phyloP scores from a whole-genome alignment of 1,140 invertebrate species.

The Saccostrea glomerata region DNA sequence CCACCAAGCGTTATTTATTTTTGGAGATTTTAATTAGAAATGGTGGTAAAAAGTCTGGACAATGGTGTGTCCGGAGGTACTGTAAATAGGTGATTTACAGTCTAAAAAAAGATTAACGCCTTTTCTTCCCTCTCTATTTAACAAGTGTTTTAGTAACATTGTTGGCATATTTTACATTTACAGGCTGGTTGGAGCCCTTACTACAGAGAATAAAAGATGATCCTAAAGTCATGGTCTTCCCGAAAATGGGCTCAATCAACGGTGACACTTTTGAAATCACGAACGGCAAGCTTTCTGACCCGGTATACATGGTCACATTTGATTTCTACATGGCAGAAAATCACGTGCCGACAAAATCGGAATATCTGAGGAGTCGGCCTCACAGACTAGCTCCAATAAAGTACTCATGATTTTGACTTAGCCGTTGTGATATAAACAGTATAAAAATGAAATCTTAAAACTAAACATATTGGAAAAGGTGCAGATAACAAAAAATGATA shows the following conservation, averaged over 20 bases:
- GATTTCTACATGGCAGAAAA: slow-evolving; percentile 34
- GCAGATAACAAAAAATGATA: too few species aligned
- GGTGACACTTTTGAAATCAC: slow-evolving; percentile 16
- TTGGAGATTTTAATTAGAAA: too few species aligned
- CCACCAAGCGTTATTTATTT: too few species aligned
- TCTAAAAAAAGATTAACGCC: not conserved
- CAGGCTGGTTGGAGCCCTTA: slow-evolving; percentile 96
- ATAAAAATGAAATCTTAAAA: too few species aligned
- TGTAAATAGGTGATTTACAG: not conserved
- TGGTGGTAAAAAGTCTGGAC: not conserved
- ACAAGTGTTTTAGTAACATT: not conserved
- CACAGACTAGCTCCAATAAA: not conserved
- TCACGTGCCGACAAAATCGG: slow-evolving; percentile 19
- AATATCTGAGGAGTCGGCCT: not conserved
- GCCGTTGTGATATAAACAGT: too few species aligned
- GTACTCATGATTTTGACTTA: not conserved
- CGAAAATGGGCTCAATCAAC: slow-evolving; percentile 13
- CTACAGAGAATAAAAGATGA: slow-evolving; percentile 77
- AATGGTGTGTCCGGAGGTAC: not conserved
- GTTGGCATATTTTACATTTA: slow-evolving; percentile 61
- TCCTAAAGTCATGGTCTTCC: slow-evolving; percentile 26
- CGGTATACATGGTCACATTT: slow-evolving; percentile 17
- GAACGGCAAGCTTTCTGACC: not conserved
- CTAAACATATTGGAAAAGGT: too few species aligned
- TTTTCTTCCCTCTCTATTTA: too few species aligned